phyloP scores from a whole-genome alignment of 2,797 vertebrate species.

The Echeneis naucrates region DNA sequence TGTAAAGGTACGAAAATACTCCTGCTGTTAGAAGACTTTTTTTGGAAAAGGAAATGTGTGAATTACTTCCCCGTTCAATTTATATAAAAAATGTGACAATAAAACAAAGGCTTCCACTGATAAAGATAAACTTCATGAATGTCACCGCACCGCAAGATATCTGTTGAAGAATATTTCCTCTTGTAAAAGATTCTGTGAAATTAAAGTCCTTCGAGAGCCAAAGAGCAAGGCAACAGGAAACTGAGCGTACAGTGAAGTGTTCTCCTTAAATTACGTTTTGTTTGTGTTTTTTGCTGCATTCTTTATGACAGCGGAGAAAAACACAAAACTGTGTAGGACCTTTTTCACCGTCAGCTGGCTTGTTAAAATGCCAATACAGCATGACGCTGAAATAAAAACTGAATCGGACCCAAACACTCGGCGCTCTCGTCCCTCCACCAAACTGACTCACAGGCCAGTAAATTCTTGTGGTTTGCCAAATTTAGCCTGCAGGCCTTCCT shows the following conservation, averaged over 20 bases:
- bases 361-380: slow-evolving; percentile 54
- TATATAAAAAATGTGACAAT: too few species aligned
- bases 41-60: neutral
- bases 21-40: neutral
- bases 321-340: slow-evolving; percentile 4
- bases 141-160: too few species aligned
- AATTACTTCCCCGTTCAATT: neutral
- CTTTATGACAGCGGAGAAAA: slow-evolving; percentile 19
- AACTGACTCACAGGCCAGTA: slow-evolving; percentile 37
- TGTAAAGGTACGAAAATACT: slow-evolving; percentile 27
- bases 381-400: slow-evolving; percentile 44
- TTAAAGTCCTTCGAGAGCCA: too few species aligned
- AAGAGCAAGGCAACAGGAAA: neutral
- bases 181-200: too few species aligned
- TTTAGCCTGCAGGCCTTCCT: slow-evolving; percentile 53
- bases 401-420: slow-evolving; percentile 33
- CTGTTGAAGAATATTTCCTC: too few species aligned
- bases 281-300: slow-evolving; percentile 10
- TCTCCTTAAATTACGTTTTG: neutral
- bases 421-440: slow-evolving; percentile 27
- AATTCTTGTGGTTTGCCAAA: slow-evolving; percentile 65
- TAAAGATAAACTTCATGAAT: too few species aligned
- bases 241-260: neutral
- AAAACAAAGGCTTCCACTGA: too few species aligned
- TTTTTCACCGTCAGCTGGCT: slow-evolving; percentile 17